Base-by-base conservation (phyloP, 2,797 vertebrate species). In the Rhyacichthys aspro region DNA sequence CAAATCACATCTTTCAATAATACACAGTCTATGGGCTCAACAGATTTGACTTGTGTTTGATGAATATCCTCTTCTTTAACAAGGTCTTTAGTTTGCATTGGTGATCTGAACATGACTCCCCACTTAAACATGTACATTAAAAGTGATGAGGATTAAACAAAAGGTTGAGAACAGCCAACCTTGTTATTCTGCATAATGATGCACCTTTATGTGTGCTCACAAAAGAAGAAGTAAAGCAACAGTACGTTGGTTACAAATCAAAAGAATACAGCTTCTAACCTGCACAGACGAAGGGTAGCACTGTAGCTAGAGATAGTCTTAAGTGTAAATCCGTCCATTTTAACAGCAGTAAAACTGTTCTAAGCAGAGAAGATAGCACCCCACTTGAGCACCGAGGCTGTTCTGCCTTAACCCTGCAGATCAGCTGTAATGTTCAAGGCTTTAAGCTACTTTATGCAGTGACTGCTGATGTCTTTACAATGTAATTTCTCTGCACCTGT, bases 321-420 rank as follows among this genome's bases (percentile, higher is more conserved):
- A 34, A 19, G 49, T 64, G 53, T 60, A 47, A 71, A 85, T 78
- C 76, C 32, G 63, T 71, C 59, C 41, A 43, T 71, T 74, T 61
- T 63, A 74, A 76, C 56, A 62, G 59, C 66, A 67, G 0, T 50
- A 43, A 60, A 58, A 55, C 47, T 42, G 44, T 16, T 46, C 59
- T 46, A 43, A 70, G 59, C 50, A 55, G 59, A 62, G 39, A 52
- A 42, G 42, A 70, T 23, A 50, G 58, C 36, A 33, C 46, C 42
- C 12, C 63, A 67, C 70, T 72, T 79, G 53, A 84, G 76, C 70
- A 28, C 60, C 14, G 68, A 0, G 63, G 71, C 86, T 84, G 73
- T 76, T 82, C 81, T 65, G 70, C 62, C 64, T 86, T 80, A 84
- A 79, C 85, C 81, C 72, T 34, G 64, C 64, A 74, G 83, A 85